Evolutionary conservation across 2,888 invertebrate genomes (phyloP), one percentile per base, ranked within the genome.

Genomic region (Pandemis corylana): DNA sequence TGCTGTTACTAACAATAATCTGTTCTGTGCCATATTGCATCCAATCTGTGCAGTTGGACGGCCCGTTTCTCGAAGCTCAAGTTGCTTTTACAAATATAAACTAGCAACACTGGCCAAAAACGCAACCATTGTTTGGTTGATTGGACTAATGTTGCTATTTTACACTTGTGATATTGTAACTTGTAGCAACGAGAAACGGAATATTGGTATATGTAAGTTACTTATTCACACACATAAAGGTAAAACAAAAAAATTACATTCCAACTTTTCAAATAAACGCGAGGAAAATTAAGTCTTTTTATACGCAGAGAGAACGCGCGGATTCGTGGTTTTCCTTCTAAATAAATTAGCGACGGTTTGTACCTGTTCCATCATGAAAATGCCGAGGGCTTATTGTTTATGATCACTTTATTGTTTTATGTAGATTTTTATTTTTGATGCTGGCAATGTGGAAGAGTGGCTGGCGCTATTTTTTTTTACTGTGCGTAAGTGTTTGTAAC

Each of bases 401-500:
- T 41, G 51, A 51, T 20, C 42, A 20, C 53, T 70, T 70, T 70
- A 53, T 64, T 70, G 9, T 51, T 70, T 63, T 49, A 69, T 49
- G 15, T 41, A 7, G 62, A 36, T 62, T 15, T 12, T n/a, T 49
- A 65, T 44, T 65, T 46, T 20, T 62, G 13, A 12, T 36, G 61
- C 41, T 62, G 41, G 61, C 61, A 62, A 62, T 41, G 61, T 62
- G 61, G 61, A 62, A 62, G 7, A 62, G 41, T 12, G 13, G 36
- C 9, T 6, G 6, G 7, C 28, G 9, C 41, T 62, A 15, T 59
- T 9, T 59, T 9, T 9, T 28, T 5, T 15, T 59, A 59, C 5
- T 28, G 20, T 10, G n/a, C 13, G 15, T 15, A 6, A 13, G 13
- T 5, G 13, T 51, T 51, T 51, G 13, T 12, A 49, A 12, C 13